Conservation (phyloP, 2,113 vertebrate genomes). For the Alethe castanea region DNA sequence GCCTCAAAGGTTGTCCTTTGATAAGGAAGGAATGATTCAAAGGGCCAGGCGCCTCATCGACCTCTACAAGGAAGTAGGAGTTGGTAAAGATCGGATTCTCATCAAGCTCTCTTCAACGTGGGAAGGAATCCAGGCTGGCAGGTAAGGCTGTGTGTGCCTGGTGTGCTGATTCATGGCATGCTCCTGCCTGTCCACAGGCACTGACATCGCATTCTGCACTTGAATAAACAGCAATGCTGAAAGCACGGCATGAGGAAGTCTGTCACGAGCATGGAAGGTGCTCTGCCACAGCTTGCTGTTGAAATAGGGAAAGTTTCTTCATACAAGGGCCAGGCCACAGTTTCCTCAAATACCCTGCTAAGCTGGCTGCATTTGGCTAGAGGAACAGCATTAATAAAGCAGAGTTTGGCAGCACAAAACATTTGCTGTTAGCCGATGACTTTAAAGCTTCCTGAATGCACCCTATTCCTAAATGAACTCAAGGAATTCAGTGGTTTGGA, state of each 20-base stretch:
- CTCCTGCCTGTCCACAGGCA: neutral
- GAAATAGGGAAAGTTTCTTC: neutral
- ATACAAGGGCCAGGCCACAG: neutral
- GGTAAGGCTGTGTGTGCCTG: conserved; percentile 69
- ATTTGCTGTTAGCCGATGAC: neutral
- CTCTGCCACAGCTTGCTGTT: neutral
- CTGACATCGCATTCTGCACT: neutral
- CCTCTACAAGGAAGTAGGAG: conserved; percentile 88
- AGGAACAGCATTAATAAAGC: neutral
- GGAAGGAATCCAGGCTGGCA: conserved; percentile 97
- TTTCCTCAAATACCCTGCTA: neutral
- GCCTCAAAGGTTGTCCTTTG: conserved; percentile 86
- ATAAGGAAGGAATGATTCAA: conserved; percentile 90
- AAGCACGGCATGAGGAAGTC: neutral
- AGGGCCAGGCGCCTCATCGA: conserved; percentile 85
- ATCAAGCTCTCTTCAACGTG: conserved; percentile 96
- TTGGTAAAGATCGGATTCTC: conserved; percentile 87
- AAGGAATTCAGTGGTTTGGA: neutral
- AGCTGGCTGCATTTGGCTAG: neutral
- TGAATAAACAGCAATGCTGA: neutral
- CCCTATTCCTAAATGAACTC: neutral
- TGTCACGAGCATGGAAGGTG: neutral
- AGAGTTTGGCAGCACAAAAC: neutral
- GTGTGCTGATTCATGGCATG: neutral
- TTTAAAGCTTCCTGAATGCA: neutral